Evolutionary conservation across 2,113 vertebrate species (phyloP), one percentile per base, ranked within the genome.

Genomic region (Amblyornis subalaris): DNA sequence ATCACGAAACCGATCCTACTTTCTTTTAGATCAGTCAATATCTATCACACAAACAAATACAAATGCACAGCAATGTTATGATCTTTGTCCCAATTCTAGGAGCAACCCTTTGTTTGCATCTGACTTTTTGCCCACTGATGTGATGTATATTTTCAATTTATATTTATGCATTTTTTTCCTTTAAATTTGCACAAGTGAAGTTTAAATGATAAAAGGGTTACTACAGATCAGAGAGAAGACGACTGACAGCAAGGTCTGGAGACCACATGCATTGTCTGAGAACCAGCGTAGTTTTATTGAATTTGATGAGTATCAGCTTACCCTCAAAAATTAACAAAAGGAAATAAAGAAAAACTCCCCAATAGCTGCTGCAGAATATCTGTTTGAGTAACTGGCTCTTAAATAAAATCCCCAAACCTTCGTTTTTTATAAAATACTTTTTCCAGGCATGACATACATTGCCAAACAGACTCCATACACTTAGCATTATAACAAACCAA

Each of bases 121-220:
- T 25, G 66, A 77, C 55, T 50, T 55, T 73, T 8, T 86, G 82
- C 64, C 42, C 71, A 26, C 26, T 93, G 31, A 80, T 36, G 31
- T 2, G 11, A 93, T 7, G 18, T 51, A 7, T 54, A 90, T 50
- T 88, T 94, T 77, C 71, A 62, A 42, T 54, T 54, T 50, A 7
- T 51, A 90, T 71, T 90, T 88, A 93, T 83, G 88, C 72, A 4
- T 67, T 73, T 51, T 88, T 93, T 89, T 45, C 6, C 23, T 60
- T 90, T 90, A 75, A 73, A 90, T 84, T 83, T 65, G 65, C 61
- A 93, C 61, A 93, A 94, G 51, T 44, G 28, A 85, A 77, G 60
- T 80, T 95, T 77, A 83, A 95, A 89, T 64, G 91, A 95, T 94
- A 93, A 95, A 96, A 97, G 93, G 79, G 51, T 77, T 95, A 64